Conservation (phyloP, 2,888 invertebrate genomes). For the Drosophila villosipedis region DNA sequence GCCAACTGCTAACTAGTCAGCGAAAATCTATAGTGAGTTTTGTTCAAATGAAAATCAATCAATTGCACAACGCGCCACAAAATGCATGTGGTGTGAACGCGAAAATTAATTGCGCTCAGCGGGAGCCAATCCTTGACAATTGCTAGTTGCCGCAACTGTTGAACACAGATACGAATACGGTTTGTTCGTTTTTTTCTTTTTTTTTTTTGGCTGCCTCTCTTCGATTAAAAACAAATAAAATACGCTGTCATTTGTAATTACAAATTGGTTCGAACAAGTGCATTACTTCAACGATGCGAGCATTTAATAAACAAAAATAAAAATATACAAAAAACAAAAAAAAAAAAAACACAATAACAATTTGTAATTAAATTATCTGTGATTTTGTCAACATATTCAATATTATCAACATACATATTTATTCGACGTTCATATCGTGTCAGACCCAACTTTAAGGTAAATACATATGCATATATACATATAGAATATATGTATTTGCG, state of each 20-base stretch:
- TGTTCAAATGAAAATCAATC: slow-evolving; percentile 68
- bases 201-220: background rate
- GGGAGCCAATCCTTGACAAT: slow-evolving; percentile 57
- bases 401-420: slow-evolving; percentile 41
- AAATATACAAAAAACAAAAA: slow-evolving; percentile 32
- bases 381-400: slow-evolving; percentile 75
- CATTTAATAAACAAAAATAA: slow-evolving; percentile 35
- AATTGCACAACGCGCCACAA: slow-evolving; percentile 51
- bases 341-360: slow-evolving; percentile 36
- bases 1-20: slow-evolving; percentile 6
- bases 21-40: slow-evolving; percentile 19
- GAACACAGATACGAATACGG: slow-evolving; percentile 28
- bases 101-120: slow-evolving; percentile 70
- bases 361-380: slow-evolving; percentile 77
- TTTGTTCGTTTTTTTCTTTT: background rate
- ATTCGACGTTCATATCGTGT: slow-evolving; percentile 37
- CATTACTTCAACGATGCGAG: slow-evolving; percentile 28
- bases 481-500: background rate
- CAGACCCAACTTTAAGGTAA: slow-evolving; percentile 58
- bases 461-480: slow-evolving; percentile 29
- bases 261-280: slow-evolving; percentile 47
- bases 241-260: slow-evolving; percentile 70
- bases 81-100: slow-evolving; percentile 66
- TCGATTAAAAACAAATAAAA: slow-evolving; percentile 34
- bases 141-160: slow-evolving; percentile 45